These are phyloP conservation scores for Cromileptes altivelis DNA, from an alignment of 2,113 vertebrate species.

Conservation along the genomic window DNA sequence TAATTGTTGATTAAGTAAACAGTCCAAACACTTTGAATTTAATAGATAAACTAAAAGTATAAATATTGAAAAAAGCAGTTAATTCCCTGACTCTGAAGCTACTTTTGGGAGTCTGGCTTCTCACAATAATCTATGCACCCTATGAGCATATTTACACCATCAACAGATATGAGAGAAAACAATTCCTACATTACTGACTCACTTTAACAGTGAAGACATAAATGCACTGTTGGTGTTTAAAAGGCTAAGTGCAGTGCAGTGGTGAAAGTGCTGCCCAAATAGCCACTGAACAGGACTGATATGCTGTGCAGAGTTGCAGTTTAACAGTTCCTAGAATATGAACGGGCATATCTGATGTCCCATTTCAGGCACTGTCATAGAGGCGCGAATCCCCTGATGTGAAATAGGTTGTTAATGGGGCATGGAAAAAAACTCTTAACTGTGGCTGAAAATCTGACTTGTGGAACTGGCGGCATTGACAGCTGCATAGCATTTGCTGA, in stretches of 20 bases:
- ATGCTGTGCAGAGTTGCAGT: slow-evolving; percentile 20
- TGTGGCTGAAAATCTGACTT: slow-evolving; percentile 52
- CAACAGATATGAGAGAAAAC: slow-evolving; percentile 7
- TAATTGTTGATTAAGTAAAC: background rate
- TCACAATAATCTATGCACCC: too few species aligned
- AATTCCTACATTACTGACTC: background rate
- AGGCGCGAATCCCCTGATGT: slow-evolving; percentile 45
- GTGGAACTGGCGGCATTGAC: slow-evolving; percentile 62
- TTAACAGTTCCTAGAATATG: slow-evolving; percentile 29
- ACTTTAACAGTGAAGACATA: slow-evolving; percentile 4
- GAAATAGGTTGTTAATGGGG: slow-evolving; percentile 61
- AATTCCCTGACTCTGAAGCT: background rate
- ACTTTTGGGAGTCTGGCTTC: background rate
- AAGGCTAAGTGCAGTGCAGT: slow-evolving; percentile 5
- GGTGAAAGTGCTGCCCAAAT: slow-evolving; percentile 31
- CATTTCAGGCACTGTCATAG: slow-evolving; percentile 38
- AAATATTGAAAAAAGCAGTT: background rate
- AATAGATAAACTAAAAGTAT: background rate
- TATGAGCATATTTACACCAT: background rate
- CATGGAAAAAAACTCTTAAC: slow-evolving; percentile 34
- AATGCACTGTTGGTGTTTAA: background rate
- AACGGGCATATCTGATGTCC: slow-evolving; percentile 46
- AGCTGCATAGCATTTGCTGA: slow-evolving; percentile 35
- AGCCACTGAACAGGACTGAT: slow-evolving; percentile 30
- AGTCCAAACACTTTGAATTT: background rate